phyloP scores from a whole-genome alignment of 2,797 vertebrate species.

The Gymnothorax reevesii region DNA sequence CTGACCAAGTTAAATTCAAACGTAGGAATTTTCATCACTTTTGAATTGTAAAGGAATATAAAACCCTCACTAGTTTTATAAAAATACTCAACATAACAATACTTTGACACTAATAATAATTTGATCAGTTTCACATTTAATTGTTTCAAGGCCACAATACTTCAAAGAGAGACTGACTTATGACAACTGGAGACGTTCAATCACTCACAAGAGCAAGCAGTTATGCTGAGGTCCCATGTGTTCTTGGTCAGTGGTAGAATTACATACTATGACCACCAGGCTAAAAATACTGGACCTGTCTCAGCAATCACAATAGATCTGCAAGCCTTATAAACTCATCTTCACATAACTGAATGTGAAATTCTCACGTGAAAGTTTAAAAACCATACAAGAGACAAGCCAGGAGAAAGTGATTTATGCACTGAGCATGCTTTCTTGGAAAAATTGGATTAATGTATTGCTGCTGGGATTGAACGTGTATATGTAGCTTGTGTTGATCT shows the following conservation, averaged over 20 bases:
- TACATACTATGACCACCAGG: not conserved
- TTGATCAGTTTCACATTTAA: not conserved
- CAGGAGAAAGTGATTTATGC: not conserved
- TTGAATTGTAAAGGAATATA: not conserved
- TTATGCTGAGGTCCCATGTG: not conserved
- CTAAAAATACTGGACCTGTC: slow-evolving; percentile 1
- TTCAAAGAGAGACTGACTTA: not conserved
- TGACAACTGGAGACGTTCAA: not conserved
- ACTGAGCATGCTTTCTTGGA: not conserved
- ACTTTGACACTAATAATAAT: not conserved
- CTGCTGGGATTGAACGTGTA: slow-evolving; percentile 14
- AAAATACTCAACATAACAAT: not conserved
- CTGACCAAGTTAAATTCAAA: not conserved
- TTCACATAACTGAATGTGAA: not conserved
- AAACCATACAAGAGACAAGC: not conserved
- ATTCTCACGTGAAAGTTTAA: not conserved
- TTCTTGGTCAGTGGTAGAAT: slow-evolving; percentile 13
- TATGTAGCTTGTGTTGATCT: slow-evolving; percentile 9
- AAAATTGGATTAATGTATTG: not conserved
- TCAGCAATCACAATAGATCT: not conserved
- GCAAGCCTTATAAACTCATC: not conserved
- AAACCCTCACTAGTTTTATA: too few relatives aligned
- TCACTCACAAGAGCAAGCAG: not conserved
- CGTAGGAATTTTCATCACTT: not conserved
- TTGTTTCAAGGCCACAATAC: not conserved